Conservation (phyloP, 2,888 invertebrate genomes). For the Ischnus inquisitorius region DNA sequence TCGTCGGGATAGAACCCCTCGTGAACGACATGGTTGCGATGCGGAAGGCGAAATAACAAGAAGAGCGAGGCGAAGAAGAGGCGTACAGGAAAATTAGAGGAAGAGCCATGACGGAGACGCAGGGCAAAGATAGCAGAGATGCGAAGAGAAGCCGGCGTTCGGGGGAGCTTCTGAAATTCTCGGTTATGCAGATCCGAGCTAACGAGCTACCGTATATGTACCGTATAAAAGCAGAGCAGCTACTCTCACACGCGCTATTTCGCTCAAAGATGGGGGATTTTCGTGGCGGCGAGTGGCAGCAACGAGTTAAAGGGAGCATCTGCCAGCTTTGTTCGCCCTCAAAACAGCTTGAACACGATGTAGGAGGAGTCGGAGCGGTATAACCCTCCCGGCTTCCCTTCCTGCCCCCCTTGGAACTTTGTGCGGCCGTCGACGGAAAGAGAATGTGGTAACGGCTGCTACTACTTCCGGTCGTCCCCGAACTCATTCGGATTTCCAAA, state of each 20-base stretch:
- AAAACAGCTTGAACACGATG: constrained; percentile 34
- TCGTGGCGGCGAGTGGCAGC: constrained; percentile 20
- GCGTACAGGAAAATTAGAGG: constrained; percentile 31
- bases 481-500: constrained; percentile 40
- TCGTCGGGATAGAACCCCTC: constrained; percentile 23
- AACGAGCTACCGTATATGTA: constrained; percentile 51
- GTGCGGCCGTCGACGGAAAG: constrained; percentile 48
- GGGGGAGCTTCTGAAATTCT: constrained; percentile 51
- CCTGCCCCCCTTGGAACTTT: constrained; percentile 14
- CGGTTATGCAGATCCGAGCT: constrained; percentile 57
- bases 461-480: constrained; percentile 40
- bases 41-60: constrained; percentile 30
- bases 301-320: constrained; percentile 42
- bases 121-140: constrained; percentile 23
- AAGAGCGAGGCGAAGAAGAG: constrained; percentile 45
- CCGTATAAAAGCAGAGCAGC: constrained; percentile 31
- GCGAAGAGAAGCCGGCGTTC: constrained; percentile 7
- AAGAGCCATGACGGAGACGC: constrained; percentile 23
- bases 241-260: constrained; percentile 1
- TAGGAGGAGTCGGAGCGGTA: constrained; percentile 34
- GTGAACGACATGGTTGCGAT: constrained; percentile 50
- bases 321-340: constrained; percentile 34
- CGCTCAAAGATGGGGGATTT: constrained; percentile 10
- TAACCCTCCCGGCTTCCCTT: neutral
- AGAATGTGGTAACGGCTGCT: constrained; percentile 47